Conservation (phyloP, 1,140 invertebrate species). For the Heterodera carotae region DNA sequence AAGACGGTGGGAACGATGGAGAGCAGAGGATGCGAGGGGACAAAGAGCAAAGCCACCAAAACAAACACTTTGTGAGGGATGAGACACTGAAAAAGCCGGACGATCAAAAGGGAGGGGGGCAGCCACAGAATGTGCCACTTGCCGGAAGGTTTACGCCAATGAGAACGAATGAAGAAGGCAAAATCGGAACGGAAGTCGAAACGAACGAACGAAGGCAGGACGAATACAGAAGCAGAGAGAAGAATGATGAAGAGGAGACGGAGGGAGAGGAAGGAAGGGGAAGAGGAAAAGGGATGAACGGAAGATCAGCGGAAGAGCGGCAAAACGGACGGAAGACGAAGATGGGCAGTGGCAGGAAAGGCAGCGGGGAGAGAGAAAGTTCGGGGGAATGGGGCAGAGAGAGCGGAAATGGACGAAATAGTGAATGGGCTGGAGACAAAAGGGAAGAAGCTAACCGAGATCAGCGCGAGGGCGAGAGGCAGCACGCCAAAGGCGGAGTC, state of each 20-base stretch:
- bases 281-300: not conserved
- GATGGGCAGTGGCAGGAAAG: not conserved
- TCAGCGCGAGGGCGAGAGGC: not conserved
- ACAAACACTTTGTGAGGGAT: not conserved
- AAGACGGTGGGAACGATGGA: not conserved
- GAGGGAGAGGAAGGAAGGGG: not conserved
- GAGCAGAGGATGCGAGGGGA: not conserved
- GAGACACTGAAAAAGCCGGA: not conserved
- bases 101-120: too few species aligned
- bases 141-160: not conserved
- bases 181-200: not conserved
- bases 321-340: not conserved
- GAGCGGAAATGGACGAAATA: not conserved
- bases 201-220: not conserved
- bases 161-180: not conserved
- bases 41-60: too few species aligned
- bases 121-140: not conserved
- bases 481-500: not conserved
- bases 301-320: not conserved
- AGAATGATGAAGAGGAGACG: not conserved
- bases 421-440: not conserved
- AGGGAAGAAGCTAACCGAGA: not conserved
- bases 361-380: not conserved
- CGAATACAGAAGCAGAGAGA: not conserved
- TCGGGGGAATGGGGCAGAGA: not conserved